Percentiles rank a stretch among this genome's conserved stretches.
Evolutionary conservation across 2,797 vertebrate genomes (phyloP).

Genomic region (Sus cebifrons): DNA sequence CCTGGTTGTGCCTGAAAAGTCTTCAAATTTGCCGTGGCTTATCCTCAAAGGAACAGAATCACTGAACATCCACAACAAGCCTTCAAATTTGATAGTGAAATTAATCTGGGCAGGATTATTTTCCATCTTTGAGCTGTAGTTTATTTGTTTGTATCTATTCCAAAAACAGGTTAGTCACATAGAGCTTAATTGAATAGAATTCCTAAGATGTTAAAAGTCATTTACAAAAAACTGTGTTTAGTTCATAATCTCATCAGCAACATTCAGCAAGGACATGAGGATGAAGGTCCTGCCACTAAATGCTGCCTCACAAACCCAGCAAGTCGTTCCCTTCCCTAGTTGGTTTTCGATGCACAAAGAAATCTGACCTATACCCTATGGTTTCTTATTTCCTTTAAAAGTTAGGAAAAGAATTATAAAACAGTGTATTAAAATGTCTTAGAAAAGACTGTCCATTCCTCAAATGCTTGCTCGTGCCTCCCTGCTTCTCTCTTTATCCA

Average conservation of each 20-base stretch:
- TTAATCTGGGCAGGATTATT: neutral
- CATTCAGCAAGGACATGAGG: neutral
- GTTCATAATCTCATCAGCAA: neutral
- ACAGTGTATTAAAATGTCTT: slow-evolving; percentile 5
- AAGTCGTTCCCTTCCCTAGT: neutral
- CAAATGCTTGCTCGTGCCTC: neutral
- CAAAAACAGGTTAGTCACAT: neutral
- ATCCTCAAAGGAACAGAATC: neutral
- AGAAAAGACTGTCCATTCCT: neutral
- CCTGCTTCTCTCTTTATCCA: neutral
- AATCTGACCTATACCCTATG: neutral
- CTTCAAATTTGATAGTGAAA: neutral
- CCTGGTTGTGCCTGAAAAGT: neutral
- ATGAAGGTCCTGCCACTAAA: neutral
- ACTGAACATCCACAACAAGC: neutral
- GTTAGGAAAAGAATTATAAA: neutral
- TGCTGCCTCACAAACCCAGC: neutral
- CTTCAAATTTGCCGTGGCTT: neutral
- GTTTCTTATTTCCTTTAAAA: slow-evolving; percentile 61
- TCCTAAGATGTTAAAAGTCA: neutral
- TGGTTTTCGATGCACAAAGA: slow-evolving; percentile 26
- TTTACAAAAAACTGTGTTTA: neutral
- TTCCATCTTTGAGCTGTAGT: neutral
- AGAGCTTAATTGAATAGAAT: neutral
- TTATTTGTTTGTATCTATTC: neutral